Evolutionary conservation across 1,140 invertebrate species (phyloP).

Genomic region (Dendrolimus punctatus): DNA sequence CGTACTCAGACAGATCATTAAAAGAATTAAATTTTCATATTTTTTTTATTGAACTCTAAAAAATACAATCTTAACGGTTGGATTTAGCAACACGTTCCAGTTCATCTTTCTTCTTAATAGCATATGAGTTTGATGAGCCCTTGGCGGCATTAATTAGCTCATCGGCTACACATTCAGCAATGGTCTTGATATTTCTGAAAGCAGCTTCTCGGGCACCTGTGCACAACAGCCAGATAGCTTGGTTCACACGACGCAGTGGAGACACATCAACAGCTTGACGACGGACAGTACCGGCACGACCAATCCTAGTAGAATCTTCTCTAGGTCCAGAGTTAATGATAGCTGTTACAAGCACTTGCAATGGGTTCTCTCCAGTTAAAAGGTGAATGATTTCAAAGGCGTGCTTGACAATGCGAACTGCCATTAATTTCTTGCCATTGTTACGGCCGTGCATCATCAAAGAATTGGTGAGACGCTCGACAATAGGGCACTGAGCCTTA

Average conservation of each 20-base stretch:
- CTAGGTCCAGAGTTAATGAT: slow-evolving; percentile 99
- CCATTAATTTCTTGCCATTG: slow-evolving; percentile 99
- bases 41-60: no score
- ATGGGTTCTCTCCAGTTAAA: slow-evolving; percentile 93
- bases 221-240: slow-evolving; percentile 99
- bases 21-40: no score
- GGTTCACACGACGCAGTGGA: slow-evolving; percentile 97
- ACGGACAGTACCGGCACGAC: slow-evolving; percentile 98
- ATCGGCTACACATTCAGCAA: slow-evolving; percentile 99
- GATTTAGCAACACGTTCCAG: slow-evolving; percentile 99
- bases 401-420: slow-evolving; percentile 98
- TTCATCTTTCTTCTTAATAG: slow-evolving; percentile 99
- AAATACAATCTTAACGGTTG: slow-evolving; percentile 90
- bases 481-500: slow-evolving; percentile 99
- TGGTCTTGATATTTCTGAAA: slow-evolving; percentile 99
- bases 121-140: slow-evolving; percentile 99
- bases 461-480: slow-evolving; percentile 97
- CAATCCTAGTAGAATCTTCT: slow-evolving; percentile 99
- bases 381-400: slow-evolving; percentile 99
- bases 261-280: slow-evolving; percentile 99
- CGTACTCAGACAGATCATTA: no score
- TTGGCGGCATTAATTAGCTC: slow-evolving; percentile 99
- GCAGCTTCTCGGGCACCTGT: slow-evolving; percentile 99
- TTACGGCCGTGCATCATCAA: slow-evolving; percentile 99
- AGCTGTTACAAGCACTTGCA: slow-evolving; percentile 96